A percentile compares a stretch with the other conserved stretches of the same genome.
Conservation (phyloP, 2,888 invertebrate genomes). For the Eulithis testata region DNA sequence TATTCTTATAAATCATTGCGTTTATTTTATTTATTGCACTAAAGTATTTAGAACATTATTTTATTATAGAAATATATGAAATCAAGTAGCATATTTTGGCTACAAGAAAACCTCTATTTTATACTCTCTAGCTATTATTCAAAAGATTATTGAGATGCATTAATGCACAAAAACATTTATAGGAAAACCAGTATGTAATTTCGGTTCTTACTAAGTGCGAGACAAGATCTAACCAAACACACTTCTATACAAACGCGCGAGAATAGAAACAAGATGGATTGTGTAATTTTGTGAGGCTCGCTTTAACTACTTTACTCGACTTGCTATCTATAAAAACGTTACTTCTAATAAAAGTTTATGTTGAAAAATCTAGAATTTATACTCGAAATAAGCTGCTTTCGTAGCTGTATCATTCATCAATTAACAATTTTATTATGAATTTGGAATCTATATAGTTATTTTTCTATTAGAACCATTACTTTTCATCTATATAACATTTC, state of each 20-base stretch:
- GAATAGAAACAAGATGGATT: neutral
- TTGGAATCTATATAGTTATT: constrained; percentile 22
- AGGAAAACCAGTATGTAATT: neutral
- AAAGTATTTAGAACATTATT: constrained; percentile 16
- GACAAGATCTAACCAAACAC: neutral
- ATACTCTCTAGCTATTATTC: constrained; percentile 13
- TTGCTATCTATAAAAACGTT: neutral
- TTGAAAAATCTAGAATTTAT: constrained; percentile 7
- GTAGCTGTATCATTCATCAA: constrained; percentile 9
- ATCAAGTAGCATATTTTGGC: constrained; percentile 20
- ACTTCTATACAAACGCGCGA: neutral
- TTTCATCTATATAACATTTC: constrained; percentile 37
- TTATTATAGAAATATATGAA: constrained; percentile 19
- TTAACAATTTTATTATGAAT: constrained; percentile 17
- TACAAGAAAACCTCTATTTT: constrained; percentile 23
- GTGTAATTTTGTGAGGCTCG: neutral
- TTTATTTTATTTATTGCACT: constrained; percentile 28
- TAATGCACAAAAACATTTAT: constrained; percentile 10
- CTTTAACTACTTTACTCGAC: neutral
- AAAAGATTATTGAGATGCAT: constrained; percentile 11
- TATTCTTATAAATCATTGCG: constrained; percentile 29
- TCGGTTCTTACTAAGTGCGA: neutral
- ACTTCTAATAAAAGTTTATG: constrained; percentile 17
- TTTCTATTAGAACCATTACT: constrained; percentile 27
- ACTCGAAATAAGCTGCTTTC: constrained; percentile 4